phyloP scores from a whole-genome alignment of 2,113 vertebrate species.

The Uropsilus gracilis region DNA sequence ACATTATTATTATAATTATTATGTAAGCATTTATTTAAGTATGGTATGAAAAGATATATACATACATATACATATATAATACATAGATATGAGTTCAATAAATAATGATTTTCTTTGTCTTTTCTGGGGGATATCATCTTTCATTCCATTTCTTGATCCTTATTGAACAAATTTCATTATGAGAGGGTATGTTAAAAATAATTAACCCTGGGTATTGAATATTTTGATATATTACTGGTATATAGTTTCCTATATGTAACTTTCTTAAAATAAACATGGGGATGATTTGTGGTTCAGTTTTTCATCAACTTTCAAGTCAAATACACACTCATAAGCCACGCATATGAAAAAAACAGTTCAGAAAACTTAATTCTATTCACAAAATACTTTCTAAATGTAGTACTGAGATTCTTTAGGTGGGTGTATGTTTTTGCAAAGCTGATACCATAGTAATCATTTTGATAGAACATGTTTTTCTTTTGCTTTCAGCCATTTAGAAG shows the following conservation, averaged over 20 bases:
- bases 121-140: neutral
- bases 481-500: neutral
- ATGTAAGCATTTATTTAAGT: neutral
- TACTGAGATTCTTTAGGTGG: neutral
- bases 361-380: neutral
- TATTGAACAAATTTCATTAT: neutral
- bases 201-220: neutral
- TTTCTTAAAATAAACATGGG: neutral
- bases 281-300: neutral
- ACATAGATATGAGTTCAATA: neutral
- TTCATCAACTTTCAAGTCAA: neutral
- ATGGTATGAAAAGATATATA: neutral
- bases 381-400: neutral
- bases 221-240: neutral
- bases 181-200: neutral
- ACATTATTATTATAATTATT: too few species aligned
- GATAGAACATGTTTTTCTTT: neutral
- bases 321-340: neutral
- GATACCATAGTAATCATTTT: neutral
- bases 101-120: neutral
- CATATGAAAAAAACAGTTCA: neutral
- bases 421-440: neutral
- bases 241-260: neutral
- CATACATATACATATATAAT: neutral
- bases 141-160: neutral